phyloP scores from a whole-genome alignment of 2,113 vertebrate genomes.

The Corythoichthys haematopterus region DNA sequence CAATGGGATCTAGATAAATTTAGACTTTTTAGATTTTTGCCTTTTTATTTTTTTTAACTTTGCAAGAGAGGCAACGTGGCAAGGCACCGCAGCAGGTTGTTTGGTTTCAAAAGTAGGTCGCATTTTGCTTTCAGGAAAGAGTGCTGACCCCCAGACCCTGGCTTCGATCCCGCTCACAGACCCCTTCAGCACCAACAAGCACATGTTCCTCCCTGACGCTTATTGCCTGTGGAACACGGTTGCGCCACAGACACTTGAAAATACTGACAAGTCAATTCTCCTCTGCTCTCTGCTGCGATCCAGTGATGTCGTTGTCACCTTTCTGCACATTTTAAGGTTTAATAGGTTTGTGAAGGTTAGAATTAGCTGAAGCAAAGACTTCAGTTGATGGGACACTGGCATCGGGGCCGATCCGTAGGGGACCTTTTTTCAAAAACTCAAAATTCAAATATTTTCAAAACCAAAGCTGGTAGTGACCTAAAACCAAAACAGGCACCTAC shows the following conservation, averaged over 20 bases:
- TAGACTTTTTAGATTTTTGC: constrained; percentile 28
- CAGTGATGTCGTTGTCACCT: constrained; percentile 3
- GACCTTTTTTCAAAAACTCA: no score
- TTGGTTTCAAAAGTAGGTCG: constrained; percentile 66
- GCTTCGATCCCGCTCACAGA: constrained; percentile 56
- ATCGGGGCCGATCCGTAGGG: no score
- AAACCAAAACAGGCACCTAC: no score
- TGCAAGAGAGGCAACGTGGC: constrained; percentile 26
- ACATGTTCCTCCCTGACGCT: constrained; percentile 21
- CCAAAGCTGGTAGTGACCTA: no score
- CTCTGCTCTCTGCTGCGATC: constrained; percentile 11
- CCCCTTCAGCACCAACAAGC: constrained; percentile 48
- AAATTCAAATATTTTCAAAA: no score
- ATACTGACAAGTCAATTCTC: constrained; percentile 56
- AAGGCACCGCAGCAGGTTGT: constrained; percentile 17
- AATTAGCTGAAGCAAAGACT: constrained; percentile 27
- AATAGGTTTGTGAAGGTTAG: constrained; percentile 27
- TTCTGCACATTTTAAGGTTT: constrained; percentile 11
- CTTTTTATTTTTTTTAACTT: constrained; percentile 61
- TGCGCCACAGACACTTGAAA: constrained; percentile 64
- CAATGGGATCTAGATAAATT: no score
- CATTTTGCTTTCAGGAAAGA: constrained; percentile 71
- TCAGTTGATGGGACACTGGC: no score
- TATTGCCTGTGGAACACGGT: constrained; percentile 47
- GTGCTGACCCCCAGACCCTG: constrained; percentile 60